Base-by-base conservation (phyloP, 2,797 vertebrate genomes). In the Lacerta bilineata region DNA sequence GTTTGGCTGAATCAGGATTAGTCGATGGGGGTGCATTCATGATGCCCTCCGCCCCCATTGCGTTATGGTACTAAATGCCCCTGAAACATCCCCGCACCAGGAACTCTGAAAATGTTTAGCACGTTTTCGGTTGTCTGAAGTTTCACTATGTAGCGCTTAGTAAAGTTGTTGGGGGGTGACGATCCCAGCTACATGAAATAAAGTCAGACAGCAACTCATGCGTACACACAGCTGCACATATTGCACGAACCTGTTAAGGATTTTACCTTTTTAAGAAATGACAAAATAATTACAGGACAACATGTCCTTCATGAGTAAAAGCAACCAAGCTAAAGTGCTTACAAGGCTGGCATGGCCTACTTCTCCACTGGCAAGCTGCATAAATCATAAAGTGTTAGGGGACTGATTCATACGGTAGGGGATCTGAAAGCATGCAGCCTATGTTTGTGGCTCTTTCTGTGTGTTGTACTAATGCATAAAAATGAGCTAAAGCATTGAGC, bases 241-340 rank as follows among this genome's bases (percentile, higher is more conserved):
- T 95, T 95, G 92, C 88, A 91, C 89, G 90, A 93, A 95, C 93
- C 94, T 95, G 95, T 95, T 96, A 95, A 95, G 91, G 89, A 95
- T 95, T 97, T 97, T 95, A 96, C 95, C 95, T 96, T 96, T 96
- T 96, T 96, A 89, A 94, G 96, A 96, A 97, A 96, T 95, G 96
- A 97, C 97, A 96, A 94, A 96, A 95, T 96, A 97, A 97, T 97
- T 97, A 96, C 93, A 95, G 96, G 96, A 96, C 96, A 96, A 95
- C 93, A 92, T 92, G 96, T 96, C 96, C 96, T 97, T 97, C 96
- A 85, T 95, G 93, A 96, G 94, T 89, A 91, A 96, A 96, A 97
- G 95, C 96, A 97, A 94, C 94, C 89, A 93, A 95, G 91, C 91
- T 91, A 93, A 97, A 97, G 94, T 96, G 96, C 95, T 97, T 96